These are phyloP conservation scores for Diadema setosum DNA, from an alignment of 35 echinoderm and acorn worm genomes.

Conservation along the genomic window DNA sequence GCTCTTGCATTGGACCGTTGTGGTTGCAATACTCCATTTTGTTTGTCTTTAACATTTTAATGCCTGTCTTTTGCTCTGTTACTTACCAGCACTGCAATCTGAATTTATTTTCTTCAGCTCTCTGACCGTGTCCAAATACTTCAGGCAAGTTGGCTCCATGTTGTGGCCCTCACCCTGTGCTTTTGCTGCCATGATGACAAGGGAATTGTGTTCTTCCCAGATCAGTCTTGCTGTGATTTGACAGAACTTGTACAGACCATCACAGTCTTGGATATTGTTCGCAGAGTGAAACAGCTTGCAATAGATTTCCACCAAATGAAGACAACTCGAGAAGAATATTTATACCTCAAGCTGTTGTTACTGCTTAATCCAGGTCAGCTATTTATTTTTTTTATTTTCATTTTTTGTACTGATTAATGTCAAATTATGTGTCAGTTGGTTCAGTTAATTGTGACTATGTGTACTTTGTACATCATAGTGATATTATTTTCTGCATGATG, in stretches of 20 bases:
- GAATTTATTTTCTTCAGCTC: no score
- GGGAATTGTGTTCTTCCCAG: background rate
- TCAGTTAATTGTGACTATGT: background rate
- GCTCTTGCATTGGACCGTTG: no score
- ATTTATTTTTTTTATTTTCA: background rate
- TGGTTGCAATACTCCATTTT: no score
- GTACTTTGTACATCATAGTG: background rate
- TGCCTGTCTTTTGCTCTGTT: no score
- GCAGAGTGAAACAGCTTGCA: conserved; percentile 5
- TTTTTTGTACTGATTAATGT: background rate
- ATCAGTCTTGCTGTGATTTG: background rate
- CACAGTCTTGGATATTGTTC: background rate
- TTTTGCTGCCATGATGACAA: conserved; percentile 24
- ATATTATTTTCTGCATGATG: background rate
- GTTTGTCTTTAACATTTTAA: no score
- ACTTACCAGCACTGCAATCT: no score
- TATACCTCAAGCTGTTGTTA: conserved; percentile 45
- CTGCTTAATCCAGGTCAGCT: conserved; percentile 62
- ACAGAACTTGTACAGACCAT: background rate
- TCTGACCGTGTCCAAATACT: conserved; percentile 23
- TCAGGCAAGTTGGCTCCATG: background rate
- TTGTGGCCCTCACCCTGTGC: background rate
- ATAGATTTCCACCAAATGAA: background rate
- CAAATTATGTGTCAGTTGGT: background rate
- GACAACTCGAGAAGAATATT: conserved; percentile 5